phyloP scores from a whole-genome alignment of 1,140 invertebrate genomes.

The Tetramorium alpestre region DNA sequence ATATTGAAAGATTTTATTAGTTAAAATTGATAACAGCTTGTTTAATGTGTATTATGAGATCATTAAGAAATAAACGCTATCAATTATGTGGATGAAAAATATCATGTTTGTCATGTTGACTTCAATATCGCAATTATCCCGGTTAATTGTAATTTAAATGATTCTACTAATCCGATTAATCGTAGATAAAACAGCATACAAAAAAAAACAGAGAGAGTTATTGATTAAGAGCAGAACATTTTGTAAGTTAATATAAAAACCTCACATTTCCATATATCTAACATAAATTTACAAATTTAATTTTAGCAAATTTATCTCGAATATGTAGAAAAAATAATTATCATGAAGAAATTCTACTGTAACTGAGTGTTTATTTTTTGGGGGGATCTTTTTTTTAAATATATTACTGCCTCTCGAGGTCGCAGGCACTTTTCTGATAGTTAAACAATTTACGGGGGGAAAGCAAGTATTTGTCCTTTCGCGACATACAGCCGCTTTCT shows the following conservation, averaged over 20 bases:
- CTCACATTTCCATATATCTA: neutral
- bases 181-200: neutral
- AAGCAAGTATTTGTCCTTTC: conserved; percentile 1
- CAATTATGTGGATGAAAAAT: conserved; percentile 27
- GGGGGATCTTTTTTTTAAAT: neutral
- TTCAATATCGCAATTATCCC: conserved; percentile 1
- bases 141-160: neutral
- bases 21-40: neutral
- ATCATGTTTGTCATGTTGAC: neutral
- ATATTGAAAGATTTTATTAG: conserved; percentile 2
- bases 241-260: neutral
- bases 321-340: neutral
- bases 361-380: neutral
- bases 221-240: conserved; percentile 13
- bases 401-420: neutral
- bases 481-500: neutral
- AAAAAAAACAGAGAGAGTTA: neutral
- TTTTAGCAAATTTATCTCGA: neutral
- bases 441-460: neutral
- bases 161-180: neutral
- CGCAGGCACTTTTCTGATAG: neutral
- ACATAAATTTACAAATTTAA: neutral
- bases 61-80: conserved; percentile 18
- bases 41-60: conserved; percentile 3
- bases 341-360: neutral